phyloP scores from a whole-genome alignment of 2,888 invertebrate species.

The Trichopoda pennipes region DNA sequence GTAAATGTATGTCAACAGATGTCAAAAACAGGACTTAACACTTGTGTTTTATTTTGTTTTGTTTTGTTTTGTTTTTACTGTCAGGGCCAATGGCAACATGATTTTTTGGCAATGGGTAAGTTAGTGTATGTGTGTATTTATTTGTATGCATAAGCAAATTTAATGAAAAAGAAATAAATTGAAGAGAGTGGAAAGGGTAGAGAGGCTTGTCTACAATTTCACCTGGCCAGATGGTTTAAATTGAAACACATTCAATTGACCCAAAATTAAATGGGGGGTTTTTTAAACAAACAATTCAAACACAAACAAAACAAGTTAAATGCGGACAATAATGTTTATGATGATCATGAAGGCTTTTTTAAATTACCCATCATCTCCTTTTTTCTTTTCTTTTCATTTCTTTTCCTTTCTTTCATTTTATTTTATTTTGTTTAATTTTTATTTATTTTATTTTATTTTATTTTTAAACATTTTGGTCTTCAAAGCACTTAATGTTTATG shows the following conservation, averaged over 20 bases:
- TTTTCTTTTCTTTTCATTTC: too few relatives aligned
- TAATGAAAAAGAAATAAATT: neutral
- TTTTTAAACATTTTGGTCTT: slow-evolving; percentile 1
- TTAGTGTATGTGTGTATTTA: neutral
- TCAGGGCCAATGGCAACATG: slow-evolving; percentile 51
- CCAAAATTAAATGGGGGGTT: slow-evolving; percentile 14
- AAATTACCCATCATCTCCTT: too few relatives aligned
- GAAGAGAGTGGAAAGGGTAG: neutral
- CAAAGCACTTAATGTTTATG: neutral
- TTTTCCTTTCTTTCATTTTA: too few relatives aligned
- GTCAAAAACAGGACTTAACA: slow-evolving; percentile 57
- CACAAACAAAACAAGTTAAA: too few relatives aligned
- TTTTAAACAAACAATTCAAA: slow-evolving; percentile 6
- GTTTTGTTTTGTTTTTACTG: slow-evolving; percentile 34
- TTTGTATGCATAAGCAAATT: neutral
- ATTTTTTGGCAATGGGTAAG: neutral
- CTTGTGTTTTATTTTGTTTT: too few relatives aligned
- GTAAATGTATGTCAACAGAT: slow-evolving; percentile 64
- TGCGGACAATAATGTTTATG: too few relatives aligned
- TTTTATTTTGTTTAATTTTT: neutral
- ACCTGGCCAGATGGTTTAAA: slow-evolving; percentile 42
- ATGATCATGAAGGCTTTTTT: too few relatives aligned
- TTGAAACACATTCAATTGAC: slow-evolving; percentile 13
- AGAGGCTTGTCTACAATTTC: slow-evolving; percentile 39
- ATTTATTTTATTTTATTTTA: neutral